Evolutionary conservation across 2,888 invertebrate genomes (phyloP), one percentile per base, ranked within the genome.

Genomic region (Pristionchus mayeri): DNA sequence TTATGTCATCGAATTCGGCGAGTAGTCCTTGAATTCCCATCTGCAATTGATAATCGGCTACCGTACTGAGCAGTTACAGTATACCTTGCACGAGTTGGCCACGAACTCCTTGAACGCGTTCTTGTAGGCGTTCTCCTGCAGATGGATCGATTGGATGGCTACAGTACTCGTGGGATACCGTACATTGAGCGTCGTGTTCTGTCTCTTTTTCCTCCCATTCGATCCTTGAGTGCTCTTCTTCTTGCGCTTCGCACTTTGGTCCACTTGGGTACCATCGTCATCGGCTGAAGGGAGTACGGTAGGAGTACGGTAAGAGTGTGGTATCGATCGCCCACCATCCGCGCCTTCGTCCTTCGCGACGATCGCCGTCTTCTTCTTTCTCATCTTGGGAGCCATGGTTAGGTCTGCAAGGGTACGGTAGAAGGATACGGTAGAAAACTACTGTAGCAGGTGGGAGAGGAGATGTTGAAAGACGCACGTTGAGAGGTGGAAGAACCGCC

Each of bases 21-120:
- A 63, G 44, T n/a, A 88, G 63, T 11, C 86, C 85, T 27, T 85
- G 86, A 11, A 88, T 86, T 0, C 87, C 87, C 37, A 50, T 87
- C 85, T 27, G 54, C 21, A 80, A 57, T 57, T 24, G 30, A 37
- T 27, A 80, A 40, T 6, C 27, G 71, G 30, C 30, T 76, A 76
- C 76, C 7, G 76, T 76, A 76, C 0, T 30, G 30, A 3, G 27
- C 7, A 16, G 11, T 30, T 40, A 76, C 50, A 11, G 30, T 30
- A 76, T 76, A 78, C 76, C 76, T 48, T 50, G 76, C 48, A 48
- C 3, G 48, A 34, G 18, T 78, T 78, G 18, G 9, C 1, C 18
- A 78, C 76, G 11, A 78, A 78, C 30, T 78, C 76, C 50, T 78
- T 78, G 76, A 78, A 78, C 7, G 50, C 50, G 6, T 30, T 30